Conservation (phyloP, 2,113 vertebrate species). For the Tapirus terrestris region DNA sequence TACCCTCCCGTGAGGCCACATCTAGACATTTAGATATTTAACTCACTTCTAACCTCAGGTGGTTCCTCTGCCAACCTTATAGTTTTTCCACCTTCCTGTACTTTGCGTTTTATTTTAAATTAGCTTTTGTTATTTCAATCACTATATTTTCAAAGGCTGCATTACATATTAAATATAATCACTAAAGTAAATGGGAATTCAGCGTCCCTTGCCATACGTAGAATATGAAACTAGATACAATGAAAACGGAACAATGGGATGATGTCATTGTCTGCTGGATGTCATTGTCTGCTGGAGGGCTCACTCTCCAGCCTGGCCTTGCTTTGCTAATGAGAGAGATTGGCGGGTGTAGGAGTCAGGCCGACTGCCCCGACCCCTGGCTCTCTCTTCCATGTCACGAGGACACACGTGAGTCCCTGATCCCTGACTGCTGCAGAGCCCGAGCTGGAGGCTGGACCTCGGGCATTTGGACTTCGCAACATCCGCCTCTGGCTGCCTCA, state of each 20-base stretch:
- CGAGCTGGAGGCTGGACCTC: background rate
- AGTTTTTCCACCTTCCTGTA: background rate
- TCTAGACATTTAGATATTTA: background rate
- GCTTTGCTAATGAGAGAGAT: background rate
- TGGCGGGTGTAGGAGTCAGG: background rate
- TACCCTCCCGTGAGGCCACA: fast-evolving
- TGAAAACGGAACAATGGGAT: background rate
- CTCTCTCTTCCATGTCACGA: background rate
- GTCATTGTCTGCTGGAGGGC: background rate
- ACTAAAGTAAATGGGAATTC: background rate
- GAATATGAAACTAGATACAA: background rate
- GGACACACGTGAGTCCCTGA: background rate
- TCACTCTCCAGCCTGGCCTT: background rate
- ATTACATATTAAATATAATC: background rate
- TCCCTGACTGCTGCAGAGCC: background rate
- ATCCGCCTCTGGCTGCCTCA: background rate
- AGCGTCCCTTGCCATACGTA: fast-evolving
- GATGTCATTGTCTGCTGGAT: background rate
- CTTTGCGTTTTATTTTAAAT: background rate
- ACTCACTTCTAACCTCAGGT: background rate
- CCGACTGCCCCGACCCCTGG: fast-evolving
- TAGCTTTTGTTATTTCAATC: background rate
- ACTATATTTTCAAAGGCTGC: background rate
- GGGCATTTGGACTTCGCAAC: background rate
- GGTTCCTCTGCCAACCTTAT: background rate